Base-by-base conservation (phyloP, 2,888 invertebrate species). In the Oscheius myriophilus region DNA sequence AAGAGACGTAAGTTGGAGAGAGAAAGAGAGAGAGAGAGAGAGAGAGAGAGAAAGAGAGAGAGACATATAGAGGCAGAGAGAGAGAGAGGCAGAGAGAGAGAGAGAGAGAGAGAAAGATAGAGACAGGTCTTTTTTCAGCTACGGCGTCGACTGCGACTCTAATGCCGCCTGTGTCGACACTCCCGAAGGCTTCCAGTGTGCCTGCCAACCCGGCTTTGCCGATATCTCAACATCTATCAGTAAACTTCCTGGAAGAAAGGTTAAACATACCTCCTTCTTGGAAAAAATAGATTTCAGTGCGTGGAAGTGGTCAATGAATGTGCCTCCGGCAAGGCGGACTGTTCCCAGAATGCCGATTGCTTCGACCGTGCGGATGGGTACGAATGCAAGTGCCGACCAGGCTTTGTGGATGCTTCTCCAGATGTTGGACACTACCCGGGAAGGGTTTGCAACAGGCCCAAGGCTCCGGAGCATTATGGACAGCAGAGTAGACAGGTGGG, bases 351-450 rank as follows among this genome's bases (percentile, higher is more conserved):
- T 83, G 92, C 95, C 0, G 91, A 92, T 53, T 95, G 95, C 86
- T 93, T 94, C 87, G 95, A 95, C 87, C 88, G 93, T 11, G 91
- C 92, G 3, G 95, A 94, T 11, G 93, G 94, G 0, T 95, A 93
- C 87, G 93, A 93, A 0, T 95, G 95, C 87, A 92, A 93, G 69
- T 95, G 95, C 84, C 91, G 91, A 63, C 92, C 93, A 86, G 94
- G 92, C 4, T 92, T 90, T 87, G 90, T 91, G 0, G 93, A 93
- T 87, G 81, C 82, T 14, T 82, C 82, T 2, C 80, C 82, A 21
- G 75, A 81, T 55, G 78, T 82, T 12, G 74, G 72, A 21, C 77
- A 78, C 45, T 81, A 82, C 55, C 84, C 84, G 25, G 84, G 84
- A 63, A 62, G 84, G 23, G 76, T 80, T n/a, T 84, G 84, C 69